phyloP scores from a whole-genome alignment of 2,797 vertebrate species.

The Chelon auratus region DNA sequence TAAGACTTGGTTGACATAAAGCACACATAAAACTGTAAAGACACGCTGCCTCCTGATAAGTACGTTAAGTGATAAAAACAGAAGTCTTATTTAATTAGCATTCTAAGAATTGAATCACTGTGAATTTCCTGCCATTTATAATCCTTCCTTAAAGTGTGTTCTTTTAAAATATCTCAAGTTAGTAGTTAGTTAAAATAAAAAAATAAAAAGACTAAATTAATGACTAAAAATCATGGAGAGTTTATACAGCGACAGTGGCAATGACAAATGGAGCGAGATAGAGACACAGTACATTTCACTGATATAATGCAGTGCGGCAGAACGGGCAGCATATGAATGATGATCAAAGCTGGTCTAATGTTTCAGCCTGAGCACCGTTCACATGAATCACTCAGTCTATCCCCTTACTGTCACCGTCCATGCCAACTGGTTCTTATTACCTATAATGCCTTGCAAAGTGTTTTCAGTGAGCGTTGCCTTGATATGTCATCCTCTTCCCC shows the following conservation, averaged over 20 bases:
- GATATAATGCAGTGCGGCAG: constrained; percentile 5
- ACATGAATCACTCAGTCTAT: constrained; percentile 47
- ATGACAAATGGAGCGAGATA: not conserved
- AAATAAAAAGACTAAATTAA: not conserved
- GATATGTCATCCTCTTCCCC: constrained; percentile 31
- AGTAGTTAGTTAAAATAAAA: too few relatives aligned
- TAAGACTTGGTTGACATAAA: not conserved
- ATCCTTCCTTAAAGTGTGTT: not conserved
- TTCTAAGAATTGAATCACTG: not conserved
- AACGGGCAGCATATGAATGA: constrained; percentile 3
- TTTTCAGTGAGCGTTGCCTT: constrained; percentile 5
- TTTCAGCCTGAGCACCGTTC: constrained; percentile 15
- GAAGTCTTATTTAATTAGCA: not conserved
- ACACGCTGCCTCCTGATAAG: not conserved
- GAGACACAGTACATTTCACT: constrained; percentile 6
- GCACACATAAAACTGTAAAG: not conserved
- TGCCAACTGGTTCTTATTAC: constrained; percentile 36
- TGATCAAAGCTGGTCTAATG: constrained; percentile 20
- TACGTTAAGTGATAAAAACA: too few relatives aligned
- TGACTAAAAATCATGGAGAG: constrained; percentile 7
- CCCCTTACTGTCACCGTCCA: constrained; percentile 21
- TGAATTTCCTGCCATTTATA: not conserved
- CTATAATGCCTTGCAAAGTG: constrained; percentile 31
- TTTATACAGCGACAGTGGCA: not conserved
- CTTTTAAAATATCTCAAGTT: not conserved